Percentiles rank a stretch among this genome's conserved stretches.
These are phyloP conservation scores for Sipha flava DNA, from an alignment of 1,140 invertebrate species.

Conservation along the genomic window DNA sequence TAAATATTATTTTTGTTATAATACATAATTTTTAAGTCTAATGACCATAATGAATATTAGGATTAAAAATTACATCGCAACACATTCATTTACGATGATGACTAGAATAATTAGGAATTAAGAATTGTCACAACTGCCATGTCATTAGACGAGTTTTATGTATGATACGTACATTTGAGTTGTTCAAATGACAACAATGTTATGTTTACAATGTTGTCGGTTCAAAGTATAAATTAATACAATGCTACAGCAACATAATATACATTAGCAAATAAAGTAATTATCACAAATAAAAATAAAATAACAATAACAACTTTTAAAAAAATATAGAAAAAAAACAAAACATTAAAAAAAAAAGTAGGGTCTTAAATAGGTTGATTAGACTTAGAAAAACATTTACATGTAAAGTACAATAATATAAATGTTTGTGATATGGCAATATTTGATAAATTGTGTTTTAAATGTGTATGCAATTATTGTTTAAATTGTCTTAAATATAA, in stretches of 20 bases:
- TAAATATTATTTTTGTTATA: constrained; percentile 17
- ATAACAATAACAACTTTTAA: constrained; percentile 6
- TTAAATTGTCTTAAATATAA: neutral
- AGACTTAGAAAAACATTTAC: constrained; percentile 3
- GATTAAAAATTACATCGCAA: constrained; percentile 26
- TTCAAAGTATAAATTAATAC: neutral
- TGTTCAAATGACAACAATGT: constrained; percentile 1
- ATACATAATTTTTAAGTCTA: constrained; percentile 17
- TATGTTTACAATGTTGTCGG: constrained; percentile 1
- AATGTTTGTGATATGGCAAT: constrained; percentile 26
- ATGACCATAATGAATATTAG: constrained; percentile 22
- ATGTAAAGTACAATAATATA: constrained; percentile 18
- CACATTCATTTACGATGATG: constrained; percentile 10
- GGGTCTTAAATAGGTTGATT: neutral
- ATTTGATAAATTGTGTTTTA: constrained; percentile 24
- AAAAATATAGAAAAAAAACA: constrained; percentile 14
- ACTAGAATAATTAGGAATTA: constrained; percentile 32
- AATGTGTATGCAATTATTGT: neutral
- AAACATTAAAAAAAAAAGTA: neutral
- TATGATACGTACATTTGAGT: constrained; percentile 10
- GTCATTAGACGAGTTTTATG: neutral
- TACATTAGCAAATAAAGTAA: neutral
- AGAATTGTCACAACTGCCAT: constrained; percentile 13
- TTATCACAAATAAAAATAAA: constrained; percentile 25
- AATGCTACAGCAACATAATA: neutral